Conservation (phyloP, 2,113 vertebrate genomes). For the Takifugu flavidus region DNA sequence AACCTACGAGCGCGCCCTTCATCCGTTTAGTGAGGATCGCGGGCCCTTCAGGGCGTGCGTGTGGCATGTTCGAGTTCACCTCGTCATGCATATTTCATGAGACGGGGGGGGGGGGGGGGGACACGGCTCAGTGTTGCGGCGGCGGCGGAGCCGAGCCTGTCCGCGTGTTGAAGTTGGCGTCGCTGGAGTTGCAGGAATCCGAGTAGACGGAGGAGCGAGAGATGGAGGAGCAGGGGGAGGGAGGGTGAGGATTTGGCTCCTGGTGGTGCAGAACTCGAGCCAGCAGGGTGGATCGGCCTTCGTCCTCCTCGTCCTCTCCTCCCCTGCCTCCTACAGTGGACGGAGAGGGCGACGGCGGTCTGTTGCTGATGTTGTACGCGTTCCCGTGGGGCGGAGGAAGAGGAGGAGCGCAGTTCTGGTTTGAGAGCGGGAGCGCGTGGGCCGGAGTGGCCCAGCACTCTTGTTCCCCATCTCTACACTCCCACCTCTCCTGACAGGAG, state of each 20-base stretch:
- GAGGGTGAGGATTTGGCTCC: constrained; percentile 59
- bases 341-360: constrained; percentile 14
- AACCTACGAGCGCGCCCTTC: constrained; percentile 32
- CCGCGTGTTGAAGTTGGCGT: constrained; percentile 63
- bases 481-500: constrained; percentile 41
- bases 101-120: constrained; percentile 8
- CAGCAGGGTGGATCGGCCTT: constrained; percentile 65
- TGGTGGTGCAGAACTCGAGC: constrained; percentile 72
- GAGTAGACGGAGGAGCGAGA: constrained; percentile 74
- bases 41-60: constrained; percentile 16
- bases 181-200: constrained; percentile 72
- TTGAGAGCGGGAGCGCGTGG: constrained; percentile 33
- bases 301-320: constrained; percentile 47
- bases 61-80: constrained; percentile 24
- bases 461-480: constrained; percentile 38
- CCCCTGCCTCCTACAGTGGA: constrained; percentile 14
- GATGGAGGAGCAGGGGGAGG: constrained; percentile 41
- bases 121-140: constrained; percentile 68
- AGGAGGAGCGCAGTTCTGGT: constrained; percentile 31
- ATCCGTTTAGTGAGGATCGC: constrained; percentile 35
- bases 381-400: constrained; percentile 25
- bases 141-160: constrained; percentile 42
- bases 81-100: constrained; percentile 47
- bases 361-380: constrained; percentile 42
- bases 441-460: constrained; percentile 35